These are phyloP conservation scores for Fabriciana adippe DNA, from an alignment of 2,888 invertebrate species.

Conservation along the genomic window DNA sequence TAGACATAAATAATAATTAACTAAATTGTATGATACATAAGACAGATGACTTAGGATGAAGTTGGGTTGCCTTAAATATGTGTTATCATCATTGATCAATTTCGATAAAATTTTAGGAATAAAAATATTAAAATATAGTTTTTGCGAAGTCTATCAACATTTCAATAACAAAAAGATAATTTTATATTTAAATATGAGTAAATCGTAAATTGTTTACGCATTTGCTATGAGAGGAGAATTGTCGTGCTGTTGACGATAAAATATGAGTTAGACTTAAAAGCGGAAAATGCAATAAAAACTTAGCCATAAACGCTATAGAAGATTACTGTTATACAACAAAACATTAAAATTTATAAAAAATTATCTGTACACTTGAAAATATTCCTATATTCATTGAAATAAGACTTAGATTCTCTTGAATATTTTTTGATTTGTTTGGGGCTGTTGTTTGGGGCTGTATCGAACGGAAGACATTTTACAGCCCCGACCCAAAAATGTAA, in stretches of 20 bases:
- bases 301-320: constrained; percentile 24
- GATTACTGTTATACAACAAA: constrained; percentile 8
- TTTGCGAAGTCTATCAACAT: background rate
- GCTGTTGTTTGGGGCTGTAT: constrained; percentile 11
- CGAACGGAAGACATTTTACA: constrained; percentile 23
- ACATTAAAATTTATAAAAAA: constrained; percentile 9
- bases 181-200: background rate
- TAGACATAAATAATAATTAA: too few species aligned
- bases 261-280: constrained; percentile 27
- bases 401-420: constrained; percentile 8
- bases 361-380: background rate
- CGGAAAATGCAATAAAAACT: constrained; percentile 30
- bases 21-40: too few species aligned
- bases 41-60: too few species aligned
- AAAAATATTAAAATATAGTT: background rate
- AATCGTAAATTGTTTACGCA: constrained; percentile 6
- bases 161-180: background rate
- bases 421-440: background rate
- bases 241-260: constrained; percentile 26
- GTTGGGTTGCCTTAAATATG: too few species aligned
- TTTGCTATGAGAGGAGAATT: constrained; percentile 16
- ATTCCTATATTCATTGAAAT: background rate
- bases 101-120: background rate
- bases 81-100: too few species aligned
- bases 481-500: constrained; percentile 27